Conservation (phyloP, 2,888 invertebrate species). For the Heliothis peltigera region DNA sequence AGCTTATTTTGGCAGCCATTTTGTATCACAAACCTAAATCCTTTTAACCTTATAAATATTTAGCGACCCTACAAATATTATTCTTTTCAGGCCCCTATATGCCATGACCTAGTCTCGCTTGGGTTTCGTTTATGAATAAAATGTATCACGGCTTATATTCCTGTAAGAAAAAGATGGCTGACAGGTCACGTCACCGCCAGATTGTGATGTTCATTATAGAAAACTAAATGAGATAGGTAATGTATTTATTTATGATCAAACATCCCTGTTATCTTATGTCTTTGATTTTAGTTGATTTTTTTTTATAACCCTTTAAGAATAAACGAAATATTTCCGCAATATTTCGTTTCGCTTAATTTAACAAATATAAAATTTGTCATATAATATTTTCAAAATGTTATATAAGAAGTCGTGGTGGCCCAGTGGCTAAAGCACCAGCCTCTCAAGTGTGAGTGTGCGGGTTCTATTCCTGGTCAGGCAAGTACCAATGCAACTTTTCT, state of each 20-base stretch:
- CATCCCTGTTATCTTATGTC: neutral
- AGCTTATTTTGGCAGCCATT: neutral
- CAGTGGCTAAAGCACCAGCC: too few relatives aligned
- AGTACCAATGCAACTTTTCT: too few relatives aligned
- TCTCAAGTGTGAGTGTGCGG: too few relatives aligned
- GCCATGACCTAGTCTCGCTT: constrained; percentile 2
- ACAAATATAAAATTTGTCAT: too few relatives aligned
- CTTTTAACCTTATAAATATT: constrained; percentile 10
- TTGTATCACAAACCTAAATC: neutral
- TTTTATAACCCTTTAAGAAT: too few relatives aligned
- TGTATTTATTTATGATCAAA: neutral
- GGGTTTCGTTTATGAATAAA: constrained; percentile 26
- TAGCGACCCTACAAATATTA: constrained; percentile 11
- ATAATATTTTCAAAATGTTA: too few relatives aligned
- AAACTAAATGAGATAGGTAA: constrained; percentile 12
- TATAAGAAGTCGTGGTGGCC: too few relatives aligned
- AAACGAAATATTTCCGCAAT: constrained; percentile 14
- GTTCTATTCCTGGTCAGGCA: too few relatives aligned
- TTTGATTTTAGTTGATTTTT: too few relatives aligned
- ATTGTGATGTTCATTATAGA: constrained; percentile 7
- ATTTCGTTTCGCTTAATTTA: too few relatives aligned
- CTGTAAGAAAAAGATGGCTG: constrained; percentile 7
- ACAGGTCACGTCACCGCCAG: constrained; percentile 20
- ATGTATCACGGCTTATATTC: constrained; percentile 20
- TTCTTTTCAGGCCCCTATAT: neutral